Conservation (phyloP, 2,888 invertebrate species). For the Busseola fusca region DNA sequence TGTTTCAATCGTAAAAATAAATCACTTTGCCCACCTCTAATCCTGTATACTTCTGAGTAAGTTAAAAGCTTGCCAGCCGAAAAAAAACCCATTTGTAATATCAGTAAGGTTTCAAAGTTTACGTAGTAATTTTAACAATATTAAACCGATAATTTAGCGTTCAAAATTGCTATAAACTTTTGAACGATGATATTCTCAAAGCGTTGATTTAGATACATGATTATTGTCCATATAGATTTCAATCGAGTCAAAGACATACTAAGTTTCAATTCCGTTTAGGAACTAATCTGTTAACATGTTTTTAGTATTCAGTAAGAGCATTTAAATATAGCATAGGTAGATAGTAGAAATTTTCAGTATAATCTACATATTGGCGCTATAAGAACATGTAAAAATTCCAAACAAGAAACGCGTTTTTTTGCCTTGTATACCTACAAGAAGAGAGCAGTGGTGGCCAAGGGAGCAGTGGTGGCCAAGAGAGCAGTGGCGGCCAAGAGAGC, state of each 20-base stretch:
- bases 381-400: too few relatives aligned
- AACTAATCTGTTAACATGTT: slow-evolving; percentile 13
- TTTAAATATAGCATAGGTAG: neutral
- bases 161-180: neutral
- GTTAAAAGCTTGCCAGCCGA: neutral
- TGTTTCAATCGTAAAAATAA: too few relatives aligned
- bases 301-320: slow-evolving; percentile 30
- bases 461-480: too few relatives aligned
- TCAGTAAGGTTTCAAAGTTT: neutral
- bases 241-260: slow-evolving; percentile 40
- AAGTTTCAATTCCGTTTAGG: slow-evolving; percentile 42
- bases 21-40: too few relatives aligned
- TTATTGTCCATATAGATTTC: slow-evolving; percentile 46
- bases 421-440: too few relatives aligned
- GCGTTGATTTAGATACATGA: slow-evolving; percentile 16
- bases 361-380: too few relatives aligned
- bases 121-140: neutral
- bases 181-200: slow-evolving; percentile 15
- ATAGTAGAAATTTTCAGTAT: too few relatives aligned
- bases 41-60: neutral
- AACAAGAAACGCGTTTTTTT: too few relatives aligned
- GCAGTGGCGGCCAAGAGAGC: too few relatives aligned
- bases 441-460: too few relatives aligned
- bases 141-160: neutral
- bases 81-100: neutral